Evolutionary conservation across 2,113 vertebrate genomes (phyloP), one percentile per base, ranked within the genome.

Genomic region (Fulica atra): DNA sequence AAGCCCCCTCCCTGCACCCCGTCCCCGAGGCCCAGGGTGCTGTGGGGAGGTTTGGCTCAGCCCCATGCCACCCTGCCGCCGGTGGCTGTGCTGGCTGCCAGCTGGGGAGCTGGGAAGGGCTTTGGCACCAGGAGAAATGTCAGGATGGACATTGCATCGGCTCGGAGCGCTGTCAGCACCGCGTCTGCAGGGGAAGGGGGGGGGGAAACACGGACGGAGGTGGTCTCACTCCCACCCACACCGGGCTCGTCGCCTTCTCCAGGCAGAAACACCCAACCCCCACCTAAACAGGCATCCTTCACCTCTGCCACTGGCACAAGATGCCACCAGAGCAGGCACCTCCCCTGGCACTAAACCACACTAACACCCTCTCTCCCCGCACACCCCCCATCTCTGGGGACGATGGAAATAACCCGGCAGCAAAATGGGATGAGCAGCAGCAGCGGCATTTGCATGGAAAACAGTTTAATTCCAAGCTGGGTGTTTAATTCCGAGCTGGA

Each of bases 11-110:
- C 28, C 7, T 19, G 46, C 21, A 20, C 11, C 0, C 0, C 23
- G 24, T 5, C 17, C 14, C 9, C 0, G 3, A n/a, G 40, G 19
- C 4, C 53, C 1, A 1, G 24, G 50, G 24, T 0, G 24, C 33
- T 11, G 1, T 0, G 13, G 54, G 6, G 6, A 18, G 18, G 38
- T 6, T 2, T 46, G 87, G 33, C 78, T 73, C 50, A 16, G 33
- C 8, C 48, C 42, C 0, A 12, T 54, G 71, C 65, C 86, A 50
- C 8, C 28, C 29, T 2, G 17, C 53, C 54, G 13, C 26, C 2
- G 16, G 36, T 13, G 73, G 42, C 63, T 8, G 78, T 1, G 24
- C 51, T 5, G 4, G 54, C 26, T 80, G 88, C 85, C 91, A 92
- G 86, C 86, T 84, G 95, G 91, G 70, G 64, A 6, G 0, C 64